Base-by-base conservation (phyloP, 2,888 invertebrate species). In the Lymantria monacha region DNA sequence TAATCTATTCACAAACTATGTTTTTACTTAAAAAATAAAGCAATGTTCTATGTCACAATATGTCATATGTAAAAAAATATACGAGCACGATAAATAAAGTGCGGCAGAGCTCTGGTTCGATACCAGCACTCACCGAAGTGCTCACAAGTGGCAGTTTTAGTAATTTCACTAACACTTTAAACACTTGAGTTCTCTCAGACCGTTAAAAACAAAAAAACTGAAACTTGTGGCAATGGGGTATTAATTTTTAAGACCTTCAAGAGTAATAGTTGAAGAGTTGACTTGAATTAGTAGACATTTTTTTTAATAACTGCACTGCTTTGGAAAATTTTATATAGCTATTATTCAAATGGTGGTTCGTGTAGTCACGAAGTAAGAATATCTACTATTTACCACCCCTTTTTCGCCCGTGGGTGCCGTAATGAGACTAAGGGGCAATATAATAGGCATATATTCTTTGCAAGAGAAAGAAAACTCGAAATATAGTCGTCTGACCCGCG, bases 91-190 rank as follows among this genome's bases (percentile, higher is more conserved):
- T 44, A 55, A 57, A 64, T 56, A 55, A 57, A 64, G 58, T 58
- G 55, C 53, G 54, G 48, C 56, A 53, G 57, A 71, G 62, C 53
- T 61, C 63, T 63, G 64, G 57, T 54, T 22, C 22, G 22, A 22
- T 22, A 5, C 55, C 59, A 42, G 59, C 55, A 55, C 57, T 63
- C 68, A 71, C 57, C 60, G 69, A 71, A 72, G 71, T 70, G 67
- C 61, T 69, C 59, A 65, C 74, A 74, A 80, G 79, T 72, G 76
- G 71, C 63, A 66, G 67, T 71, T 74, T 70, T 61, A 69, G 71
- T 69, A 72, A 73, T 76, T 73, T 64, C 63, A 59, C 66, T 57
- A 61, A 66, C 66, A 46, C 64, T 64, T 55, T 46, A 58, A 53
- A 44, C 60, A 66, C 62, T 68, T 53, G 49, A 55, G 49, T 61